These are phyloP conservation scores for Platycnemis pennipes DNA, from an alignment of 2,888 invertebrate genomes.

Conservation along the genomic window DNA sequence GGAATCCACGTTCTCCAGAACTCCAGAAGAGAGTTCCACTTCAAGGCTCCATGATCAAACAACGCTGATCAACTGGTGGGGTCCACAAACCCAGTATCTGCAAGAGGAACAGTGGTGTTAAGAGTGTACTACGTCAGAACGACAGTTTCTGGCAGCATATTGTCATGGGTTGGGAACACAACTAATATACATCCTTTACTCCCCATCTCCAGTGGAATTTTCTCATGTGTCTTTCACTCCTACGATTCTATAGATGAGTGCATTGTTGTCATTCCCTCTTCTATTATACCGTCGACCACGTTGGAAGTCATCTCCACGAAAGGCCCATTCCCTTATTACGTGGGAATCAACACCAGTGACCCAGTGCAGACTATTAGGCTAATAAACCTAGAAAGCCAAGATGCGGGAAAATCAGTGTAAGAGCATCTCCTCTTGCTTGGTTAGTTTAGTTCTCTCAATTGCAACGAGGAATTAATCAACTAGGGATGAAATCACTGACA, in stretches of 20 bases:
- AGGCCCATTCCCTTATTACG: neutral
- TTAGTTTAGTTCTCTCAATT: neutral
- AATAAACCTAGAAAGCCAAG: no score
- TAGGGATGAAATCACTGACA: no score
- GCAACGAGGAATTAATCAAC: no score
- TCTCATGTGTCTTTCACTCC: neutral
- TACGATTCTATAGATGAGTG: neutral
- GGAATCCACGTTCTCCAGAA: no score
- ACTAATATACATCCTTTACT: neutral
- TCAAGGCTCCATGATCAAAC: no score
- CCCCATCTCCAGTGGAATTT: neutral
- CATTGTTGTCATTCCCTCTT: neutral
- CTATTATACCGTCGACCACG: neutral
- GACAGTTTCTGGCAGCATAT: no score
- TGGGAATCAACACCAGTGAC: neutral
- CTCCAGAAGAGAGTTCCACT: no score
- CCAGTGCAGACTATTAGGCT: neutral
- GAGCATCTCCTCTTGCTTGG: neutral
- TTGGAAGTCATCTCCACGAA: neutral
- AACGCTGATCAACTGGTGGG: no score
- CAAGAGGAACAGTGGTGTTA: no score
- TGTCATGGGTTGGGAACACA: neutral
- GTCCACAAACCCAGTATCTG: no score
- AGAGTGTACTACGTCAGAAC: no score
- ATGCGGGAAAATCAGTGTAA: neutral